Base-by-base conservation (phyloP, 2,797 vertebrate species). In the Ciconia nigra region DNA sequence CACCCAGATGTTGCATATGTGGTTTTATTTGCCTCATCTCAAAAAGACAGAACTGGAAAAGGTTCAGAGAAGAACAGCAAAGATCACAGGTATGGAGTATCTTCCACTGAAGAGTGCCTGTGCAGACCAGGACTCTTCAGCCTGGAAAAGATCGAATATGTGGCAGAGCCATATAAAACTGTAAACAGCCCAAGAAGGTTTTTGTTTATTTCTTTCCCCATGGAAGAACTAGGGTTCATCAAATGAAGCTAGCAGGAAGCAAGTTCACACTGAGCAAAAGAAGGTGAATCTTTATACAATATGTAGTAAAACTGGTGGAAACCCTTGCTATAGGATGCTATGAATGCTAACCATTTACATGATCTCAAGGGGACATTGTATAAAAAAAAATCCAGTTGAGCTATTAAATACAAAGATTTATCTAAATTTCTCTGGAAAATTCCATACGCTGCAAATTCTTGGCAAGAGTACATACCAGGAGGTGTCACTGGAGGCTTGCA, bases 161-260 rank as follows among this genome's bases (percentile, higher is more conserved):
- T 72, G 24, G 63, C 26, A 76, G 26, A 80, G 29, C 2, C 11
- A 47, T 25, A 33, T 14, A 76, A 73, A 73, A 16, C 3, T 2
- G 2, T 44, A 94, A 62, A 83, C n/a, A 70, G 4, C 4, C 4
- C 4, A 0, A 21, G 16, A 63, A 76, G 1, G 0, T 7, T 83
- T 37, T 55, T 39, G 8, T 70, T 72, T 76, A 11, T 69, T 87
- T 91, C 20, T 73, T 70, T 87, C 39, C 7, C n/a, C 58, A 0
- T 73, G 25, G 55, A 83, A 39, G 51, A 85, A 47, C 41, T 63
- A 20, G 8, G 15, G 5, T 31, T 67, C 21, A 58, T 76, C 31
- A 52, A 52, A 49, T 47, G 13, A 86, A 88, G 24, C 9, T 67
- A 28, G 6, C 10, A 51, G n/a, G 37, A 69, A 76, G 13, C 10